Base-by-base conservation (phyloP, 1,140 invertebrate genomes). In the Maniola jurtina region DNA sequence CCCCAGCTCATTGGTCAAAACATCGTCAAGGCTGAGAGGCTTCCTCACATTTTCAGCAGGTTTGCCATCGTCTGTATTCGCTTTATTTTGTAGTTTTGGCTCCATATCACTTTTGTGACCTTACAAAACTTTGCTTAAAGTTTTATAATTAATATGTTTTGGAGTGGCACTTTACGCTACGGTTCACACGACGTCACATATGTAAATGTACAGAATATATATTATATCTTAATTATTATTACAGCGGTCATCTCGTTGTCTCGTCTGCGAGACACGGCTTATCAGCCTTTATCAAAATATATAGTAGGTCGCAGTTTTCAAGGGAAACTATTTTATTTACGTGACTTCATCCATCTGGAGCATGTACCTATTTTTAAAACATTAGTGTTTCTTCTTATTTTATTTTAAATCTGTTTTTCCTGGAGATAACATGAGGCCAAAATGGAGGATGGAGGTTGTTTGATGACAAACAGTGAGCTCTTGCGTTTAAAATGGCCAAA, bases 1-100 rank as follows among this genome's bases (percentile, higher is more conserved):
- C 1, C 81, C 81, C 25, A 83, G 55, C 52, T 83, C 83, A 36
- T 83, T 79, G 2, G 77, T 64, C 34, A 85, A 62, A 16, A 83
- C 71, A 63, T 82, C 69, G 25, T 85, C 81, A 56, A 85, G 70
- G 50, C 78, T 75, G 6, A 83, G 50, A 0, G 76, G 64, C 25
- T 75, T 76, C 36, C 64, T 34, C 5, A 34, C 13, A 3, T 13
- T 5, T 16, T 25, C 15, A 47, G 9, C 42, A 1, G 13, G 0
- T 45, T 11, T 45, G 11, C 5, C 13, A 5, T 45, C 5, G 10
- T 45, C 10, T 11, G 42, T n/a, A n/a, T n/a, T n/a, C 1, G 9
- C 13, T 45, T 45, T 0, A n/a, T 6, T n/a, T n/a, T 45, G 5
- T 9, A 11, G 13, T 13, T 45, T 0, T 45, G 13, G 9, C 13